Base-by-base conservation (phyloP, 2,888 invertebrate genomes). In the Nomada hirtipes region DNA sequence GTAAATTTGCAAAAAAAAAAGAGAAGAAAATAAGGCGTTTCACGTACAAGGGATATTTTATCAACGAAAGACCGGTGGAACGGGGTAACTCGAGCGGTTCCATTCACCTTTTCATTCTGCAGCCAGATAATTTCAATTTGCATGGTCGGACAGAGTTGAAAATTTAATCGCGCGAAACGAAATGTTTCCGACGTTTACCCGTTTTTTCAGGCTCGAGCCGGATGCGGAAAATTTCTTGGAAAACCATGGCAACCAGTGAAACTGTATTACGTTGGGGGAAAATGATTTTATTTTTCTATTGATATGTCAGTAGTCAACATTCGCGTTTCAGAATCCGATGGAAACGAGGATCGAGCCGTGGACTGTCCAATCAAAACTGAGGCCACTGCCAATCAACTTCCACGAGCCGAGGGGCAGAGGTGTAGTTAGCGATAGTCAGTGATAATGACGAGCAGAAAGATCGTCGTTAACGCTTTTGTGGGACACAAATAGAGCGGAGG, bases 301-400 rank as follows among this genome's bases (percentile, higher is more conserved):
- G 7, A 36, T 36, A 36, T 0, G 36, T 0, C 36, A 4, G 36
- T 4, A 36, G 36, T 36, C 0, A 7, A 36, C 36, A 4, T 36
- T 36, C 36, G 36, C 36, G 36, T 36, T 65, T 13, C 13, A 13
- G 18, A 26, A 13, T 26, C 18, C 15, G 53, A 26, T 18, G 61
- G 55, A 65, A 71, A 65, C 26, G 69, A 59, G 52, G 67, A n/a
- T 20, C 29, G 23, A 18, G 18, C 11, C 15, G 53, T 55, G 52
- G 61, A 71, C 47, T 10, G 26, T 20, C 50, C 44, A 76, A 76
- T 83, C 44, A 76, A 55, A 65, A 70, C 59, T 72, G 76, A 86
- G 82, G 84, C 68, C 85, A 82, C 61, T 79, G 82, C 63, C 82
- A 83, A 87, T 87, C 85, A 87, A 76, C 74, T 80, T 76, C 76